Evolutionary conservation across 2,797 vertebrate species (phyloP), one percentile per base, ranked within the genome.

Genomic region (Sebastes alutus): DNA sequence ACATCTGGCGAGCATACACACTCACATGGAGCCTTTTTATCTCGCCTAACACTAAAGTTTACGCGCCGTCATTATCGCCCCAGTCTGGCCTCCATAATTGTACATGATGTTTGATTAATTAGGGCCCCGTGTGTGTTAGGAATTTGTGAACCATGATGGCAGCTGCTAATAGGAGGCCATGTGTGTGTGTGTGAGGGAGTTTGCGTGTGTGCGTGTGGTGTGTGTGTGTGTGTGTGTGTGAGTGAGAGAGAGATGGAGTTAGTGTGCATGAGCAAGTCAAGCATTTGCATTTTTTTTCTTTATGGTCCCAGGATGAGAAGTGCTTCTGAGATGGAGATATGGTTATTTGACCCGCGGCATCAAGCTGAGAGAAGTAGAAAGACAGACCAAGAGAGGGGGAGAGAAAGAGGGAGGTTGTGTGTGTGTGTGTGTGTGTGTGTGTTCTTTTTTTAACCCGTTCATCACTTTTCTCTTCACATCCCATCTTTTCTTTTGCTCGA

Each of bases 251-350:
- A 18, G 16, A 46, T 46, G 56, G 52, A 54, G 68, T 62, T 62
- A 35, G 30, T 61, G 42, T 62, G 59, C 52, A 3, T 58, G 27
- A 81, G 61, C 72, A 76, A 78, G 81, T 87, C 42, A 65, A 77
- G 80, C 72, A 80, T 87, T 89, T 89, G 82, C 85, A 80, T 72
- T 71, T 30, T 61, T 80, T 81, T 38, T 59, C 72, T 91, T 84
- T 72, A 81, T 81, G 79, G 80, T 88, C 63, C 77, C 65, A 78
- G 80, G 91, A 92, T 90, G 83, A 89, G 75, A 90, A 92, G 88
- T 90, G 88, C 82, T 90, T 88, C 83, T 90, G 87, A 91, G 93
- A 93, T 91, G 90, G 86, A 91, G 91, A 92, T 94, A 88, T 93
- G 90, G 80, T 94, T 92, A 91, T 90, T 88, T 94, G 93, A 93